Evolutionary conservation across 1,140 invertebrate species (phyloP).

Genomic region (Pseudachorutes palmiensis): DNA sequence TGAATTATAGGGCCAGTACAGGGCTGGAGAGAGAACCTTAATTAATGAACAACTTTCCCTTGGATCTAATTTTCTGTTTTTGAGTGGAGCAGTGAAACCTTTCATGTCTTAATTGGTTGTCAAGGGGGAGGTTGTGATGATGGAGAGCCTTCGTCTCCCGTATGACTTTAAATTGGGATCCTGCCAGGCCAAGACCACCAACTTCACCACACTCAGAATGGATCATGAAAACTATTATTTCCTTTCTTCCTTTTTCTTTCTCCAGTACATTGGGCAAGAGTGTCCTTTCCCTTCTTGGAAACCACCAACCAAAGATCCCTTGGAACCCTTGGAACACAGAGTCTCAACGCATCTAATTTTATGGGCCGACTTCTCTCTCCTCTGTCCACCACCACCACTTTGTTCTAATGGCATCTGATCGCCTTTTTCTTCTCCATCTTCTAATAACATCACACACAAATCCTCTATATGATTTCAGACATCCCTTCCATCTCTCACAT

Average conservation of each 20-base stretch:
- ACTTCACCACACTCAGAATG: not conserved
- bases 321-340: not conserved
- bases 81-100: not conserved
- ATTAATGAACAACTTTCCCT: not conserved
- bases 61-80: not conserved
- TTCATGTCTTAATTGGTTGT: constrained; percentile 2
- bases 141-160: not conserved
- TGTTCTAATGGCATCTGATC: not conserved
- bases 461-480: too few relatives aligned
- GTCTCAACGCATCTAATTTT: not conserved
- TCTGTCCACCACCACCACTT: not conserved
- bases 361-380: not conserved
- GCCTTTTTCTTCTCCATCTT: not conserved
- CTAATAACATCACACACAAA: too few relatives aligned
- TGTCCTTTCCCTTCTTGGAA: not conserved
- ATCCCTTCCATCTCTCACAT: too few relatives aligned
- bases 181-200: not conserved
- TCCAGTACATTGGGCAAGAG: not conserved
- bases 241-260: not conserved
- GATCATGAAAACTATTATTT: constrained; percentile 1
- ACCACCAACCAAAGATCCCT: not conserved
- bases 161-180: not conserved
- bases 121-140: not conserved
- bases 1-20: not conserved
- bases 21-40: not conserved